These are phyloP conservation scores for Mobula birostris DNA, from an alignment of 2,113 vertebrate genomes.

Conservation along the genomic window DNA sequence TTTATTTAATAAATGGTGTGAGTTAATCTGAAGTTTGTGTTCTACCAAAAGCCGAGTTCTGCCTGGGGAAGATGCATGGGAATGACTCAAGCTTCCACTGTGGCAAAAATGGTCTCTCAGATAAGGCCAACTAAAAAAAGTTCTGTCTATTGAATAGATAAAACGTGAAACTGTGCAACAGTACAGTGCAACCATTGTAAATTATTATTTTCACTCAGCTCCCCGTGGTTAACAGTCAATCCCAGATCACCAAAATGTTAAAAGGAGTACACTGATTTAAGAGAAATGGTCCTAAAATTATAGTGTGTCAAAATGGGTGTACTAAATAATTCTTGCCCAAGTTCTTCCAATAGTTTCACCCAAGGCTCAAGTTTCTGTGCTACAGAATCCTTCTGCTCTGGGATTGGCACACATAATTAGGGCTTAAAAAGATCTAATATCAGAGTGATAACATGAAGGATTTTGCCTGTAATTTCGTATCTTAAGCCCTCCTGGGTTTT, in stretches of 20 bases:
- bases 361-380: too few relatives aligned
- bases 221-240: background rate
- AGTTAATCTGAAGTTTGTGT: background rate
- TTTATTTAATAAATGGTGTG: conserved; percentile 28
- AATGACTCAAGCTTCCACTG: background rate
- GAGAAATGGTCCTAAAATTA: too few relatives aligned
- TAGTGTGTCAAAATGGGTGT: too few relatives aligned
- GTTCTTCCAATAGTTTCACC: too few relatives aligned
- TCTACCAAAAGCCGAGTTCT: background rate
- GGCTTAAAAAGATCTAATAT: background rate
- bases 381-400: too few relatives aligned
- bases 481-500: background rate
- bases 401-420: background rate
- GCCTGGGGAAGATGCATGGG: conserved; percentile 1
- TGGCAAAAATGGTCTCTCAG: background rate
- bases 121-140: background rate
- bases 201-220: background rate
- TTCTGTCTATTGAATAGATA: background rate
- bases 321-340: too few relatives aligned
- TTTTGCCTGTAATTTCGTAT: background rate
- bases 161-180: background rate
- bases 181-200: background rate
- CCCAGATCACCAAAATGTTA: background rate
- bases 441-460: background rate
- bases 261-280: background rate